Base-by-base conservation (phyloP, 2,797 vertebrate genomes). In the Hypotaenidia okinawae region DNA sequence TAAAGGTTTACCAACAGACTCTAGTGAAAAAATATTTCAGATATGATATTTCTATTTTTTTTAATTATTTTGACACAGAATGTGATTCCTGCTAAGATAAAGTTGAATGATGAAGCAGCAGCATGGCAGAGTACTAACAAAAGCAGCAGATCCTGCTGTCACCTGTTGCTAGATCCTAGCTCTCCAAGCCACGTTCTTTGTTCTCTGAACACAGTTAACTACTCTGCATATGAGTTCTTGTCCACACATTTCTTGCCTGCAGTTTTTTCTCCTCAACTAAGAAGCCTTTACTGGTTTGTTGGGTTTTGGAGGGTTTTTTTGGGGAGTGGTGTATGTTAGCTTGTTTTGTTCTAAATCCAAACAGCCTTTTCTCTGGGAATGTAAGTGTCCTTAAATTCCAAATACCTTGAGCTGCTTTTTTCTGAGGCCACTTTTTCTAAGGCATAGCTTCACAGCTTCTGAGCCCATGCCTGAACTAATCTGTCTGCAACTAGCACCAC, bases 151-250 rank as follows among this genome's bases (percentile, higher is more conserved):
- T 24, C 64, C 27, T 41, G 63, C 62, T n/a, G 19, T 11, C 51
- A 35, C 61, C 30, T 25, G 32, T 41, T 64, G 64, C 61, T 80
- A 61, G 41, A 58, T 62, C 41, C 28, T 10, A 58, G 23, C 37
- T 69, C 54, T 58, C 24, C 30, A 5, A 1, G 10, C 11, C 37
- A 14, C 13, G 5, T 4, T 15, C 54, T 23, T 23, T 17, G 7
- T 16, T 67, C 67, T 51, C 67, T 9, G 13, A 35, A 67, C 2
- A 6, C 68, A 75, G 8, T 13, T 33, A 22, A 9, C 33, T 22
- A 24, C 62, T 67, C 80, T 1, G 2, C 22, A 10, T 0, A 3
- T 0, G 0, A 19, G 2, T 10, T 39, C 27, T 80, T 58, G 25
- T 35, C 30, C 63, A 14, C 21, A 4, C 0, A 0, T 67, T 77